Evolutionary conservation across 2,113 vertebrate species (phyloP).

Genomic region (Lipotes vexillifer): DNA sequence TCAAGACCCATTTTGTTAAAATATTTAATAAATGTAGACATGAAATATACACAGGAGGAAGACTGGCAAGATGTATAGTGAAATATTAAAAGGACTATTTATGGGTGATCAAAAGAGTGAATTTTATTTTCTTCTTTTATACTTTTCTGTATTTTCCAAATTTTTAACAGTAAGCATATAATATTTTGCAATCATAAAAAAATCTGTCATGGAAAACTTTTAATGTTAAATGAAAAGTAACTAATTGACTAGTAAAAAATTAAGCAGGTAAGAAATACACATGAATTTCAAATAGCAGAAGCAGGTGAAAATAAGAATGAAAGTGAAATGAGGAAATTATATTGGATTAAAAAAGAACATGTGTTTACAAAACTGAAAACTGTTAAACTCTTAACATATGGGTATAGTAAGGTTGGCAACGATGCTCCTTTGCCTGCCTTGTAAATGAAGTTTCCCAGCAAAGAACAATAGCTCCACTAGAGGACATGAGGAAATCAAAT

Average conservation of each 20-base stretch:
- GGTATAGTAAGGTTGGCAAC: neutral
- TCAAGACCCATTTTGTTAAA: neutral
- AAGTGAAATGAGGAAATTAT: neutral
- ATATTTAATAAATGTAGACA: neutral
- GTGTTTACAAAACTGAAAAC: neutral
- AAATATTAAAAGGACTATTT: neutral
- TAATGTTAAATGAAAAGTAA: neutral
- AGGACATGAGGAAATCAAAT: neutral
- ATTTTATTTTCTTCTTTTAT: conserved; percentile 23
- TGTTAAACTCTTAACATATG: neutral
- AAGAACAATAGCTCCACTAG: neutral
- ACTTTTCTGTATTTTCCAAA: neutral
- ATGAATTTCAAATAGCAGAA: conserved; percentile 17
- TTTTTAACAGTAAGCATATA: neutral
- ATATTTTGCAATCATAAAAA: neutral
- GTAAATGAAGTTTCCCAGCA: neutral
- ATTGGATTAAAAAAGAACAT: neutral
- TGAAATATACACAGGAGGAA: neutral
- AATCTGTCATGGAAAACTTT: neutral
- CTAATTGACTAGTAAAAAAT: neutral
- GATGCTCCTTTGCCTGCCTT: neutral
- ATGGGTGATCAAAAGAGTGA: neutral
- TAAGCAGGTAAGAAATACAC: neutral
- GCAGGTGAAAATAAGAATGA: neutral
- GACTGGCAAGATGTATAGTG: neutral